Conservation (phyloP, 2,797 vertebrate species). For the Margarornis squamiger region DNA sequence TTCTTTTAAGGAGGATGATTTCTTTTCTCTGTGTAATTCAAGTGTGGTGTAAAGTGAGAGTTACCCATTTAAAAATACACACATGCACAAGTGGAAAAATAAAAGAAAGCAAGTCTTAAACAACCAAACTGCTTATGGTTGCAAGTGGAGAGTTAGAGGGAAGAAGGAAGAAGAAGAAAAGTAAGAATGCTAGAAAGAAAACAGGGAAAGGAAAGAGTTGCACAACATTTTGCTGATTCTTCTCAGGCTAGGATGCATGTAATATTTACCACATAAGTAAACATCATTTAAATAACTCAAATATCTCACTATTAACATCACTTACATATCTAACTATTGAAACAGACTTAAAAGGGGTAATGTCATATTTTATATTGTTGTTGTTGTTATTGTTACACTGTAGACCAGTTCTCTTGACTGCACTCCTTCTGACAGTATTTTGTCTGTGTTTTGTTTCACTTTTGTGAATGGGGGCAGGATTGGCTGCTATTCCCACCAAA, state of each 20-base stretch:
- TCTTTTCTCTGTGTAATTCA: constrained; percentile 7
- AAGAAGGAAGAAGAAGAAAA: background rate
- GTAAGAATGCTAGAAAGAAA: background rate
- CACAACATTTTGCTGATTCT: background rate
- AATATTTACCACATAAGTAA: background rate
- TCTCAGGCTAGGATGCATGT: background rate
- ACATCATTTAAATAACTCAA: background rate
- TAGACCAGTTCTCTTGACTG: background rate
- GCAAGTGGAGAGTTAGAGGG: background rate
- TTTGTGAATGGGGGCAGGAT: background rate
- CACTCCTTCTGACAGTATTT: background rate
- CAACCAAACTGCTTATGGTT: background rate
- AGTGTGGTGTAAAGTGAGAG: background rate
- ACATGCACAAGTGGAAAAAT: background rate
- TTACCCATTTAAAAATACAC: background rate
- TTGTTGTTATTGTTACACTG: background rate
- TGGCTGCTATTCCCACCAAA: background rate
- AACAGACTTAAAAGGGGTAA: background rate
- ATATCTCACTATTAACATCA: background rate
- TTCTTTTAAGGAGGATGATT: background rate
- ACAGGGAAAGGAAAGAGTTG: background rate
- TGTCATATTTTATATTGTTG: background rate
- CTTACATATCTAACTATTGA: background rate
- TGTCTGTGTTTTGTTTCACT: background rate
- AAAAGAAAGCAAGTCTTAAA: background rate